Evolutionary conservation across 2,797 vertebrate genomes (phyloP).

Genomic region (Spheniscus humboldti): DNA sequence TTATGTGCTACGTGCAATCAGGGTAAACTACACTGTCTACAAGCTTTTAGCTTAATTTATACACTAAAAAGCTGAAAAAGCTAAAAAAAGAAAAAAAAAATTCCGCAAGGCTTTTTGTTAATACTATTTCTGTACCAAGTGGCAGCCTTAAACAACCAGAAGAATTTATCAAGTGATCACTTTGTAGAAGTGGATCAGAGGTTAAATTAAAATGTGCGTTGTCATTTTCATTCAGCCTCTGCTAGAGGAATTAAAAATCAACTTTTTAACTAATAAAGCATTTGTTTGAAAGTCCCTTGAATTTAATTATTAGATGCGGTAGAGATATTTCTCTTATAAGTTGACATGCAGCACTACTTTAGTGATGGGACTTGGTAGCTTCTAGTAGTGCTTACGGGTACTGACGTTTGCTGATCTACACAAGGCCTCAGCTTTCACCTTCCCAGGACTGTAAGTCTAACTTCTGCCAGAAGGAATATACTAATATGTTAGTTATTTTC

Average conservation of each 20-base stretch:
- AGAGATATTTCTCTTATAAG: neutral
- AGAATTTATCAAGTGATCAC: neutral
- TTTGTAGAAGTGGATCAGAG: neutral
- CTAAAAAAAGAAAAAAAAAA: neutral
- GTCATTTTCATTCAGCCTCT: neutral
- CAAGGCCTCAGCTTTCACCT: neutral
- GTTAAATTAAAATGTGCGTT: neutral
- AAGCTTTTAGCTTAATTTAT: neutral
- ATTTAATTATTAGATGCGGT: neutral
- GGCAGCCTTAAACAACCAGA: neutral
- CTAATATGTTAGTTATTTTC: neutral
- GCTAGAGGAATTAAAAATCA: neutral
- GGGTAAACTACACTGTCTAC: neutral
- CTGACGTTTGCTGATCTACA: neutral
- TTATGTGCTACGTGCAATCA: too few species aligned
- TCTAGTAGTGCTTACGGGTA: neutral
- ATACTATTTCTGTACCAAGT: neutral
- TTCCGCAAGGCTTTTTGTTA: neutral
- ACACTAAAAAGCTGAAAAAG: neutral
- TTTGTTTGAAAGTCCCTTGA: neutral
- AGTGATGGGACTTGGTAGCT: neutral
- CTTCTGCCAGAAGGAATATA: neutral
- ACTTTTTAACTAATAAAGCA: neutral
- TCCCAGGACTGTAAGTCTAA: neutral
- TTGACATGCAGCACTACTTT: neutral